Conservation (phyloP, 2,888 invertebrate species). For the Tinea semifulvella region DNA sequence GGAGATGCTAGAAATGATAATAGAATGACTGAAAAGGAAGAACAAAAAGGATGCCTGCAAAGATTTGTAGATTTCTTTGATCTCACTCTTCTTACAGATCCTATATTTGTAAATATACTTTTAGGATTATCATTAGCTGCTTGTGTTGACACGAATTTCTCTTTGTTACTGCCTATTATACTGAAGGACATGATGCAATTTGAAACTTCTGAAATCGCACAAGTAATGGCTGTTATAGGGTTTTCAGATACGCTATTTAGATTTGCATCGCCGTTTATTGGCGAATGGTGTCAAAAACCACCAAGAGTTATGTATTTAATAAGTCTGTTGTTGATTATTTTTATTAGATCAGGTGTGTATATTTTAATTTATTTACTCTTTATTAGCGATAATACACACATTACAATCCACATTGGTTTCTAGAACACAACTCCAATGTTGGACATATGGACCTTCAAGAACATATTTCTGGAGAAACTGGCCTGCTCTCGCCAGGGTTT, state of each 20-base stretch:
- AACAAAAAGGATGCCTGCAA: constrained; percentile 27
- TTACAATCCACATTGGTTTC: no score
- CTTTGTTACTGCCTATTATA: constrained; percentile 72
- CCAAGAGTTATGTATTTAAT: constrained; percentile 72
- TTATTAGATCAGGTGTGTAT: constrained; percentile 70
- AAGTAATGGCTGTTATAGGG: constrained; percentile 70
- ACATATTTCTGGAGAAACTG: no score
- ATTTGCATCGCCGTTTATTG: constrained; percentile 71
- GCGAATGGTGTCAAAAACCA: constrained; percentile 68
- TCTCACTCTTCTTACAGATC: constrained; percentile 71
- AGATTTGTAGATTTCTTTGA: constrained; percentile 68
- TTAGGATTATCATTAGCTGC: constrained; percentile 73
- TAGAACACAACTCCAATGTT: no score
- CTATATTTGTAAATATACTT: constrained; percentile 73
- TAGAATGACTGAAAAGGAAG: constrained; percentile 25
- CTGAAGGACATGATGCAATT: constrained; percentile 69
- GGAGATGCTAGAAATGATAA: constrained; percentile 28
- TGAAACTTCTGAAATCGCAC: constrained; percentile 66
- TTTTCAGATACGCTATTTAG: constrained; percentile 67
- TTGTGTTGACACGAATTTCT: constrained; percentile 76
- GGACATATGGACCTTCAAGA: no score
- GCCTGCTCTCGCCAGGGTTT: no score
- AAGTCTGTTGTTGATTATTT: constrained; percentile 67
- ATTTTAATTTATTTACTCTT: background rate
- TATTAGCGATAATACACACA: no score